Conservation (phyloP, 2,888 invertebrate species). For the Sinotaia quadrata region DNA sequence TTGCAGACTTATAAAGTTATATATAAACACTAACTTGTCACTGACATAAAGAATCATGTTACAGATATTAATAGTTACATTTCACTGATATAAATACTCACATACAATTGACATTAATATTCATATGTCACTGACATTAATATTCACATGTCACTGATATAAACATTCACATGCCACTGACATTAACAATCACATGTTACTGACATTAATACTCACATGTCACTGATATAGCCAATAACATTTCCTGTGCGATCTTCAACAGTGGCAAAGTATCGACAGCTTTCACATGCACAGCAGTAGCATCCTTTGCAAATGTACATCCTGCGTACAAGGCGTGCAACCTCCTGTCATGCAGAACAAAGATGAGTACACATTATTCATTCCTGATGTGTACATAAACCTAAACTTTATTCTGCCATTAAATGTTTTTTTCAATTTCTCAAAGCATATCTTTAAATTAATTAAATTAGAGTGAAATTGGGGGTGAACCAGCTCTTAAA, state of each 20-base stretch:
- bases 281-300: conserved; percentile 28
- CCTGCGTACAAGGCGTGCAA: conserved; percentile 19
- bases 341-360: conserved; percentile 21
- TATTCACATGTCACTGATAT: background rate
- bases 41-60: too few relatives aligned
- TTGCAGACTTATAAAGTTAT: too few relatives aligned
- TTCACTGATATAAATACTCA: too few relatives aligned
- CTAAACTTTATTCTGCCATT: too few relatives aligned
- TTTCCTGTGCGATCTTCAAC: conserved; percentile 30
- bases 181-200: background rate
- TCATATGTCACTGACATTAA: background rate
- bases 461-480: too few relatives aligned
- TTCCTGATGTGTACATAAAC: too few relatives aligned
- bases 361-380: background rate
- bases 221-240: conserved; percentile 26
- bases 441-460: too few relatives aligned
- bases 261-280: conserved; percentile 30
- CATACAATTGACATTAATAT: background rate
- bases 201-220: conserved; percentile 23
- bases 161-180: background rate
- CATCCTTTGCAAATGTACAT: conserved; percentile 33
- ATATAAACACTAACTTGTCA: too few relatives aligned
- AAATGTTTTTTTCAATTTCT: too few relatives aligned
- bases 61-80: too few relatives aligned
- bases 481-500: too few relatives aligned